Percentiles rank a stretch among this genome's conserved stretches.
Evolutionary conservation across 2,113 vertebrate genomes (phyloP).

Genomic region (Procapra przewalskii): DNA sequence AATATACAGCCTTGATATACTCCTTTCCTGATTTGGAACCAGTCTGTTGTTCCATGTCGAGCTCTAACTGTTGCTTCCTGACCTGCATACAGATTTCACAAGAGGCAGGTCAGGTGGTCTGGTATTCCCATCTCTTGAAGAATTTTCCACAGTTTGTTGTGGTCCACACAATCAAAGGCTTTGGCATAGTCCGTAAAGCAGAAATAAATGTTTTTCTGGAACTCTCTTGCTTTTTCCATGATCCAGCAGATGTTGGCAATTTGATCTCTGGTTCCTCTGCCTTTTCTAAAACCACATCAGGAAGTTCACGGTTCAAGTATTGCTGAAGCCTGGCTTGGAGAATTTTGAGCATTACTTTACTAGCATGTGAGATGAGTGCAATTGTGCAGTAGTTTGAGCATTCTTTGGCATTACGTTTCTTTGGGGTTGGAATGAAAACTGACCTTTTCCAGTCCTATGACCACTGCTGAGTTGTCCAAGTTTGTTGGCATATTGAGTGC

Average conservation of each 20-base stretch:
- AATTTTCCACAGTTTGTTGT: neutral
- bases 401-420: neutral
- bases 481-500: neutral
- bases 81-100: neutral
- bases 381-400: neutral
- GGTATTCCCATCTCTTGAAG: neutral
- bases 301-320: neutral
- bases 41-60: neutral
- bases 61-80: neutral
- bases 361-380: fast-evolving
- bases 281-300: neutral
- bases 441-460: neutral
- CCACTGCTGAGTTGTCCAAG: neutral
- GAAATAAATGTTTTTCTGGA: neutral
- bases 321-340: neutral
- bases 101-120: neutral
- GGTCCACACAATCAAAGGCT: neutral
- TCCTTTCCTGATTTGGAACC: neutral
- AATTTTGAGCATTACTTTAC: neutral
- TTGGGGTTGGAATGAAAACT: neutral
- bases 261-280: neutral
- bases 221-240: neutral
- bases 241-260: neutral
- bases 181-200: neutral
- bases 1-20: neutral